phyloP scores from a whole-genome alignment of 2,797 vertebrate genomes.

The Liasis olivaceus region DNA sequence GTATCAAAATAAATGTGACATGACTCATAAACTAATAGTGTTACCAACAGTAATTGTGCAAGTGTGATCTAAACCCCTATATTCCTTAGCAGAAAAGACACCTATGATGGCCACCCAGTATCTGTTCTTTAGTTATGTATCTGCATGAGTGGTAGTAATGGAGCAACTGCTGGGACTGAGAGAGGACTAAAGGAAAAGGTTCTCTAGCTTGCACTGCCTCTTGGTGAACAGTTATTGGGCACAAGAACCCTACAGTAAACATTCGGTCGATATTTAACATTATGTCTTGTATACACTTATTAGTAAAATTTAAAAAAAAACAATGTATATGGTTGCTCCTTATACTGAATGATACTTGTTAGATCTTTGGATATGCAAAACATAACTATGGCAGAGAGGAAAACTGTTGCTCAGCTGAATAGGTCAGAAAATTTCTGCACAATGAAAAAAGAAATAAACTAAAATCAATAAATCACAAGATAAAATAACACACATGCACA shows the following conservation, averaged over 20 bases:
- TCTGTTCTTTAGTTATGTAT: background rate
- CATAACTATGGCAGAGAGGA: conserved; percentile 58
- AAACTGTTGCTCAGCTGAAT: conserved; percentile 55
- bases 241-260: background rate
- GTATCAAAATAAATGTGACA: background rate
- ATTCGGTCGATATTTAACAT: background rate
- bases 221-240: background rate
- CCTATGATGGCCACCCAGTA: background rate
- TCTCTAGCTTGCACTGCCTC: background rate
- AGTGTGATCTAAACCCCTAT: background rate
- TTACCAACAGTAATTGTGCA: background rate
- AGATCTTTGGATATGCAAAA: conserved; percentile 57
- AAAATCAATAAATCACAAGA: conserved; percentile 58
- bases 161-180: background rate
- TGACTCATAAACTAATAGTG: background rate
- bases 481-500: background rate
- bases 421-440: conserved; percentile 53
- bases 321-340: conserved; percentile 1
- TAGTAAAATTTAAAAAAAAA: background rate
- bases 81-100: background rate
- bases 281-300: background rate
- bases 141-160: background rate
- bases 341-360: conserved; percentile 47
- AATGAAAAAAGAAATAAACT: conserved; percentile 45
- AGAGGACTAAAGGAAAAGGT: background rate